Conservation (phyloP, 2,797 vertebrate genomes). For the Champsocephalus esox region DNA sequence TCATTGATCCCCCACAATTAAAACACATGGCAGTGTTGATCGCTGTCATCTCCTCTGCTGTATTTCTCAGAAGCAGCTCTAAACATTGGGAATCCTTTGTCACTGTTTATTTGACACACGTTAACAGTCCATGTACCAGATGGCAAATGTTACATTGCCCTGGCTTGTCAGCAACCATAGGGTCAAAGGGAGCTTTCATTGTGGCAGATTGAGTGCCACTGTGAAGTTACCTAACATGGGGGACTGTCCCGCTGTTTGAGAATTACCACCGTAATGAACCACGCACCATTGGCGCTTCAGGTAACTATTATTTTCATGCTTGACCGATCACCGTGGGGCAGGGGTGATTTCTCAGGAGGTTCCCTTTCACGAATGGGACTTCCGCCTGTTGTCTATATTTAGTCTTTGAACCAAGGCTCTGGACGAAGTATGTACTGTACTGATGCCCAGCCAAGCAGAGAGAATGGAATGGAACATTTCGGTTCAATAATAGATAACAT, state of each 20-base stretch:
- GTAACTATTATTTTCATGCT: conserved; percentile 81
- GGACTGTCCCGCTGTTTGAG: conserved; percentile 65
- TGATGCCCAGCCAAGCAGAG: conserved; percentile 24
- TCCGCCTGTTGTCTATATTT: conserved; percentile 77
- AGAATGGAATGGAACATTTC: conserved; percentile 49
- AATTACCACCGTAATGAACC: conserved; percentile 74
- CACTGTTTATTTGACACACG: conserved; percentile 71
- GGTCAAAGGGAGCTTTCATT: conserved; percentile 64
- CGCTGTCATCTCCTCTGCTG: background rate
- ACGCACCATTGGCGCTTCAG: conserved; percentile 67
- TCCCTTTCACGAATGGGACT: conserved; percentile 70
- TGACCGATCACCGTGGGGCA: conserved; percentile 46
- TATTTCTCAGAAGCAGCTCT: conserved; percentile 36
- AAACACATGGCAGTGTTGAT: conserved; percentile 34
- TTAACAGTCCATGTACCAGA: conserved; percentile 38
- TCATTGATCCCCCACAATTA: conserved; percentile 51
- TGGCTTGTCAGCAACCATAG: conserved; percentile 59
- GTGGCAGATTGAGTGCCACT: conserved; percentile 69
- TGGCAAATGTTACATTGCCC: conserved; percentile 44
- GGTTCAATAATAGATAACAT: conserved; percentile 41
- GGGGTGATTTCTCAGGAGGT: conserved; percentile 76
- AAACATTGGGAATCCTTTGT: conserved; percentile 53
- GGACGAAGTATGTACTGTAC: conserved; percentile 19
- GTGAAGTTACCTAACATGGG: conserved; percentile 63
- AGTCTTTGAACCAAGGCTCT: conserved; percentile 23